Percentiles rank a stretch among this genome's conserved stretches.
These are phyloP conservation scores for Coenobita brevimanus DNA, from an alignment of 1,140 invertebrate genomes.

Conservation along the genomic window DNA sequence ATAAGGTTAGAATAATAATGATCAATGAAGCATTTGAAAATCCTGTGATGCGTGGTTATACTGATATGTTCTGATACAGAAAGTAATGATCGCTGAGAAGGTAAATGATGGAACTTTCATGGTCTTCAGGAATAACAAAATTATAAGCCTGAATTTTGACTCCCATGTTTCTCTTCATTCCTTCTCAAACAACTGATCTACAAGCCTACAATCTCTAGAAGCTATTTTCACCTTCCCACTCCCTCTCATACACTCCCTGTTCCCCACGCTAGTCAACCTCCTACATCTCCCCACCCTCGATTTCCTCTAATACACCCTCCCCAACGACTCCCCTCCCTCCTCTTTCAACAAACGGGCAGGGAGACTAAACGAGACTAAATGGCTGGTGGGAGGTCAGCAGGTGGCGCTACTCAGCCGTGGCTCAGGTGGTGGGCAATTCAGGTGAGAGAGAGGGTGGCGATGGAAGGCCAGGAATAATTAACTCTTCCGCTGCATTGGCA, in stretches of 20 bases:
- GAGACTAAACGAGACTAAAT: constrained; percentile 22
- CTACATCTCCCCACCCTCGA: neutral
- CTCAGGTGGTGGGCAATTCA: neutral
- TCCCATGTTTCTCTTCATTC: neutral
- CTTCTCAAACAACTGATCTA: neutral
- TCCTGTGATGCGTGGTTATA: too few relatives aligned
- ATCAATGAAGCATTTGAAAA: too few relatives aligned
- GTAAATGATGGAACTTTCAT: too few relatives aligned
- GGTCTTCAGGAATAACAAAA: too few relatives aligned
- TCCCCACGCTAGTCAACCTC: neutral
- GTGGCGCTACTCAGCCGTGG: constrained; percentile 6
- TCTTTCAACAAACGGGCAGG: neutral
- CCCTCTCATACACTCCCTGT: neutral
- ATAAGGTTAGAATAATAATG: too few relatives aligned
- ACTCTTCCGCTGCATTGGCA: too few relatives aligned
- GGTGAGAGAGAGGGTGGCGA: neutral
- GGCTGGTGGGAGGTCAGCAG: constrained; percentile 26
- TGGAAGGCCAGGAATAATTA: neutral
- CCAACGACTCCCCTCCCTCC: neutral
- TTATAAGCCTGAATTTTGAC: too few relatives aligned
- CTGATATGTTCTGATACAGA: too few relatives aligned
- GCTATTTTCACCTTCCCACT: neutral
- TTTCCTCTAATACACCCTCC: neutral
- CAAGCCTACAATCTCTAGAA: too few relatives aligned
- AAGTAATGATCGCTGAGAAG: too few relatives aligned